These are phyloP conservation scores for Heliconius eleuchia DNA, from an alignment of 1,140 invertebrate genomes.

Conservation along the genomic window DNA sequence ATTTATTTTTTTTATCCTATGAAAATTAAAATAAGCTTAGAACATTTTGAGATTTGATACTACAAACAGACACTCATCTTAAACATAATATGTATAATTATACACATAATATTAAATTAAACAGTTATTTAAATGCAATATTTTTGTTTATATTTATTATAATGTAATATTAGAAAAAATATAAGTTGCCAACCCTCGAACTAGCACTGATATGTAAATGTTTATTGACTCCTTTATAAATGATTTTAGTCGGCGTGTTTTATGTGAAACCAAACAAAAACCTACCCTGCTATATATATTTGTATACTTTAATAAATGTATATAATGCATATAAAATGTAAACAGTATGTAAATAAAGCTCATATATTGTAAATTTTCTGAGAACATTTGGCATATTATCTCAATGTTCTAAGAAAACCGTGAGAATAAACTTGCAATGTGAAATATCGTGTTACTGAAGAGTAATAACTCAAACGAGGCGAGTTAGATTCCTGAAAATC, in stretches of 20 bases:
- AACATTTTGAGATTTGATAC: no score
- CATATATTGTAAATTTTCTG: not conserved
- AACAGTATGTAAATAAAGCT: not conserved
- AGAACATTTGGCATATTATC: not conserved
- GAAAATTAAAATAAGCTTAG: no score
- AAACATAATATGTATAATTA: no score
- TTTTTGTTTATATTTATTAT: no score
- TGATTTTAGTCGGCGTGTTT: no score
- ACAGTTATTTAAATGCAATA: no score
- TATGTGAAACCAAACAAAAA: no score
- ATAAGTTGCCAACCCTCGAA: conserved; percentile 23
- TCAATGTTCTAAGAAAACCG: conserved; percentile 16
- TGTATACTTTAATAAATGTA: not conserved
- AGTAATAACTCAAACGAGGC: conserved; percentile 4
- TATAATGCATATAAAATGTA: not conserved
- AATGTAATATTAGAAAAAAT: not conserved
- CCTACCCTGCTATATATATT: no score
- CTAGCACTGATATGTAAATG: conserved; percentile 44
- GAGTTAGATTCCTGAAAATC: not conserved
- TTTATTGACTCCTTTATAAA: no score
- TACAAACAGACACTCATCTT: no score
- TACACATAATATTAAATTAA: no score
- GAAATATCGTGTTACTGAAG: conserved; percentile 17
- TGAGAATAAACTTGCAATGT: not conserved
- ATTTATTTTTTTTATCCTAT: no score